Evolutionary conservation across 2,888 invertebrate species (phyloP).

Genomic region (Eledona agricola): DNA sequence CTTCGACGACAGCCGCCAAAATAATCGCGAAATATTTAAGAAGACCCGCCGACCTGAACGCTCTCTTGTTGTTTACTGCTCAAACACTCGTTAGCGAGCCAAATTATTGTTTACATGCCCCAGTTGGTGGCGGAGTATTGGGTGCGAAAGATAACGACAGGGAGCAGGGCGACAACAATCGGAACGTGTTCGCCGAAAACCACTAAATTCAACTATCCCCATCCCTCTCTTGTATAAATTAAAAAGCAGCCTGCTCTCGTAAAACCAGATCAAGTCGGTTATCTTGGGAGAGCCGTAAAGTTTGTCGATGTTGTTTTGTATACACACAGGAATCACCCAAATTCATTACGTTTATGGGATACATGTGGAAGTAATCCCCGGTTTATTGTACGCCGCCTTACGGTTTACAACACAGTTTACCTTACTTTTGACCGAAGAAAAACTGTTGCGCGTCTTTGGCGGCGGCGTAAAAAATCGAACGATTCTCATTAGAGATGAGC

Average conservation of each 20-base stretch:
- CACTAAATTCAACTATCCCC: conserved; percentile 33
- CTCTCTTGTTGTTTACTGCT: conserved; percentile 8
- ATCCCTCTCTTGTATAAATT: conserved; percentile 33
- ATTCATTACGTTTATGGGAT: conserved; percentile 29
- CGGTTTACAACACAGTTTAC: conserved; percentile 18
- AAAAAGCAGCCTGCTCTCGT: conserved; percentile 31
- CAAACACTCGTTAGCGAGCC: conserved; percentile 28
- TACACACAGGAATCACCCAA: conserved; percentile 28
- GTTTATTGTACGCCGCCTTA: conserved; percentile 23
- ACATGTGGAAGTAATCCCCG: conserved; percentile 27
- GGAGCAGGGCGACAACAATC: background rate
- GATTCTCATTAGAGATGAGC: conserved; percentile 5
- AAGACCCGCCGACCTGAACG: conserved; percentile 11
- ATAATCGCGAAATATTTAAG: conserved; percentile 14
- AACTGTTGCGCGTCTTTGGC: background rate
- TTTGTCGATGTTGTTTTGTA: conserved; percentile 20
- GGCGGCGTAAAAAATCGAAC: conserved; percentile 11
- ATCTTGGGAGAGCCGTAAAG: conserved; percentile 18
- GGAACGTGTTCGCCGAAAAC: conserved; percentile 22
- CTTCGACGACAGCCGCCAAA: conserved; percentile 19
- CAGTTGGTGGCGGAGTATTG: conserved; percentile 11
- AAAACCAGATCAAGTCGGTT: conserved; percentile 33
- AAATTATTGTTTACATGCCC: conserved; percentile 29
- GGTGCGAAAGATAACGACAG: conserved; percentile 15
- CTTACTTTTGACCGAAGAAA: conserved; percentile 10